Percentiles rank a stretch among this genome's conserved stretches.
These are phyloP conservation scores for Neocloeon triangulifer DNA, from an alignment of 1,140 invertebrate genomes.

Conservation along the genomic window DNA sequence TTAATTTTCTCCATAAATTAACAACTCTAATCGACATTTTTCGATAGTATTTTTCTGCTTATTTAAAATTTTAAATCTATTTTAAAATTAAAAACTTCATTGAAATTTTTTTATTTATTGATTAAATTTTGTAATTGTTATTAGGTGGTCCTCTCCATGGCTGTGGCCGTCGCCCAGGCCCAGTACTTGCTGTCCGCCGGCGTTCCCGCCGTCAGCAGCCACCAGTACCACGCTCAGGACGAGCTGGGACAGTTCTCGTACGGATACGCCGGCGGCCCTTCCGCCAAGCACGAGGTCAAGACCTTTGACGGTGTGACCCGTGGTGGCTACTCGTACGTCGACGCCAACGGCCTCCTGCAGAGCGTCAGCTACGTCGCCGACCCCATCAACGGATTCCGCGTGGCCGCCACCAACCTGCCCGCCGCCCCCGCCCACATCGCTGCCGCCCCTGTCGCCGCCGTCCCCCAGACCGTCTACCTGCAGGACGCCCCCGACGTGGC, in stretches of 20 bases:
- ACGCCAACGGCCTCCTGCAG: constrained; percentile 20
- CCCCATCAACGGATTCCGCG: constrained; percentile 32
- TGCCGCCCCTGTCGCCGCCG: constrained; percentile 2
- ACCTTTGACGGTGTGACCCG: constrained; percentile 14
- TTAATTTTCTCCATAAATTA: no score
- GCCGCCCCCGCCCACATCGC: constrained; percentile 9
- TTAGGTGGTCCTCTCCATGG: constrained; percentile 3
- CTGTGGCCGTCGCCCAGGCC: constrained; percentile 12
- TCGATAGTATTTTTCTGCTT: no score
- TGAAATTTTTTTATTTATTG: no score
- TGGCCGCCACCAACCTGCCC: constrained; percentile 35
- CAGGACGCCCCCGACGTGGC: constrained; percentile 1
- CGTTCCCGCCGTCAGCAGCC: constrained; percentile 4
- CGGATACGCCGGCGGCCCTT: constrained; percentile 14
- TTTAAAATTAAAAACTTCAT: no score
- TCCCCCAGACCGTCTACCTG: background rate
- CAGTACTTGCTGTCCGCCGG: constrained; percentile 10
- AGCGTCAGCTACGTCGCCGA: constrained; percentile 32
- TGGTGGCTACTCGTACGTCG: constrained; percentile 21
- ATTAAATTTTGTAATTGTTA: no score
- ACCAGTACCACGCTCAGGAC: constrained; percentile 18
- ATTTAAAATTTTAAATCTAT: no score
- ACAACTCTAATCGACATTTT: no score
- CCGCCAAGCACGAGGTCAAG: constrained; percentile 13
- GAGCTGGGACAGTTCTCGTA: constrained; percentile 14